These are phyloP conservation scores for Sebastes oblongus DNA, from an alignment of 2,797 vertebrate species.

Conservation along the genomic window DNA sequence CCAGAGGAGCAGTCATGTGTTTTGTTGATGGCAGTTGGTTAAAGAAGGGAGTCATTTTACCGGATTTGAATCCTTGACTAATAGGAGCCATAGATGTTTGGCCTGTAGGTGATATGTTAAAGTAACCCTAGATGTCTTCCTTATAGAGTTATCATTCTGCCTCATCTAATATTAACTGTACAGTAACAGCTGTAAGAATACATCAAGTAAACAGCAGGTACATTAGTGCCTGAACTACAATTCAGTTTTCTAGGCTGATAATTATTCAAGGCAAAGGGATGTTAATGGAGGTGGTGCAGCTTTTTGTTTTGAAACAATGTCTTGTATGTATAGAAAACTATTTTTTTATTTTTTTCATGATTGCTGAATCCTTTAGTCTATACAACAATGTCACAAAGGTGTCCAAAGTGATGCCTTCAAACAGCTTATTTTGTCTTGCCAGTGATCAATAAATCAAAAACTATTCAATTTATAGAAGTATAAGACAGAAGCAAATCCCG, in stretches of 20 bases:
- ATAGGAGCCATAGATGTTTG: not conserved
- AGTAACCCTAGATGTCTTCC: not conserved
- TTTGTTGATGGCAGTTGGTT: not conserved
- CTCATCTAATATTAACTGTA: not conserved
- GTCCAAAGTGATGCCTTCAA: not conserved
- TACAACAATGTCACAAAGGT: not conserved
- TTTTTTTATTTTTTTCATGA: not conserved
- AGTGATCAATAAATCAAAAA: not conserved
- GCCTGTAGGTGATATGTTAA: not conserved
- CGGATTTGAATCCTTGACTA: not conserved
- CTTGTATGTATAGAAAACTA: not conserved
- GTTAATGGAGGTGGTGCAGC: not conserved
- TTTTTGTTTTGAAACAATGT: not conserved
- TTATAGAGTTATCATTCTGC: not conserved
- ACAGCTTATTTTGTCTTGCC: not conserved
- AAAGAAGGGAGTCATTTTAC: not conserved
- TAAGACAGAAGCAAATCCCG: too few species aligned
- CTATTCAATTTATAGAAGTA: not conserved
- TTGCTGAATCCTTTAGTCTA: not conserved
- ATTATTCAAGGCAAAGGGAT: not conserved
- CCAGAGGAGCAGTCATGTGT: not conserved
- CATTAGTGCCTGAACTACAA: not conserved
- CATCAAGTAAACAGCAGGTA: not conserved
- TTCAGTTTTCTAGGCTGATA: not conserved
- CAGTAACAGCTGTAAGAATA: not conserved